Percentiles rank a stretch among this genome's conserved stretches.
Evolutionary conservation across 2,888 invertebrate species (phyloP).

Genomic region (Chloromyia formosa): DNA sequence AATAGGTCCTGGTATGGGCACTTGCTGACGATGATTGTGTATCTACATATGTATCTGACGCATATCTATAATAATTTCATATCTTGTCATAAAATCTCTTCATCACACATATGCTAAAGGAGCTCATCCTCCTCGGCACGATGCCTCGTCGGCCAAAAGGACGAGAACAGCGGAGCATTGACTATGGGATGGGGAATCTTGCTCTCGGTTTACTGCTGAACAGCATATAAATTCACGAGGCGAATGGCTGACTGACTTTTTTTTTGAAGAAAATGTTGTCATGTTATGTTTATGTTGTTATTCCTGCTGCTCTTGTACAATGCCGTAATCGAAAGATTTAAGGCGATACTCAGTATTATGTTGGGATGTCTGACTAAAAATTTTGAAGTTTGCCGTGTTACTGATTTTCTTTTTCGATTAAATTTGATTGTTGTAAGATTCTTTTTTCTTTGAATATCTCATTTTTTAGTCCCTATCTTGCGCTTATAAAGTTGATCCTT

Average conservation of each 20-base stretch:
- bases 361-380: not conserved
- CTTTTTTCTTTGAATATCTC: too few relatives aligned
- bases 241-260: too few relatives aligned
- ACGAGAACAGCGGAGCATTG: too few relatives aligned
- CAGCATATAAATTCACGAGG: too few relatives aligned
- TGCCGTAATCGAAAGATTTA: constrained; percentile 21
- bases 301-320: not conserved
- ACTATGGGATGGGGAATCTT: too few relatives aligned
- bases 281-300: not conserved
- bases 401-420: not conserved
- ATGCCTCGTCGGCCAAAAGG: too few relatives aligned
- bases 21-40: not conserved
- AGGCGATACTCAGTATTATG: constrained; percentile 9
- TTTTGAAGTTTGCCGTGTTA: not conserved
- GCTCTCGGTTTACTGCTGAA: too few relatives aligned
- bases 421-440: too few relatives aligned
- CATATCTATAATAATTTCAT: constrained; percentile 18
- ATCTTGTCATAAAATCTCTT: constrained; percentile 21
- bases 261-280: not conserved
- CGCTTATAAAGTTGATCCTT: constrained; percentile 23
- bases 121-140: not conserved
- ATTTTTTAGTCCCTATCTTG: not conserved
- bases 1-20: not conserved
- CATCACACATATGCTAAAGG: not conserved
- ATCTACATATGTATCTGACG: not conserved